phyloP scores from a whole-genome alignment of 2,888 invertebrate species.

The Galerucella calmariensis region DNA sequence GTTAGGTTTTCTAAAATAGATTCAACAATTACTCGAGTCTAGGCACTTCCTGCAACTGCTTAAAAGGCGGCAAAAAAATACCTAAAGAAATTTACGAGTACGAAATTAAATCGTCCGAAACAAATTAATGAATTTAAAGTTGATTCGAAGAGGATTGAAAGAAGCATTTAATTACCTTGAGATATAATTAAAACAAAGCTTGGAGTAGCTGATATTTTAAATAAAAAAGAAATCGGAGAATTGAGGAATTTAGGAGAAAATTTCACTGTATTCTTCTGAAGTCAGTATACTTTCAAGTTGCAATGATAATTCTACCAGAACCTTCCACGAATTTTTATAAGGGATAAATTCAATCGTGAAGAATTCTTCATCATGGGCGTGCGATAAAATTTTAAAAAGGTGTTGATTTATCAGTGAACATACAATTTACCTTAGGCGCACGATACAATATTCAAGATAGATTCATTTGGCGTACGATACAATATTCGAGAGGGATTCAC shows the following conservation, averaged over 20 bases:
- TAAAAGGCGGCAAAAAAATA: conserved; percentile 27
- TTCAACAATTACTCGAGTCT: neutral
- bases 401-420: no score
- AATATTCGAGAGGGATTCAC: no score
- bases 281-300: no score
- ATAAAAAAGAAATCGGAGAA: conserved; percentile 9
- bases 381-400: no score
- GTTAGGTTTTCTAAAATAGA: neutral
- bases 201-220: conserved; percentile 10
- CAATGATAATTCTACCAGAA: no score
- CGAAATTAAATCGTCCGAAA: conserved; percentile 52
- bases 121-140: conserved; percentile 55
- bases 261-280: neutral
- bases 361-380: no score
- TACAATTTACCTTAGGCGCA: no score
- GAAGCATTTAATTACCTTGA: conserved; percentile 49
- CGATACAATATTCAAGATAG: no score
- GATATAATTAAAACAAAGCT: conserved; percentile 41
- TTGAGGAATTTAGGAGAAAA: neutral
- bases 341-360: no score
- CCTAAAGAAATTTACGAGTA: conserved; percentile 39
- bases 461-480: no score
- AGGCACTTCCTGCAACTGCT: conserved; percentile 13
- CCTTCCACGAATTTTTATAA: no score
- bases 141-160: conserved; percentile 47